Evolutionary conservation across 2,113 vertebrate species (phyloP), one percentile per base, ranked within the genome.

Genomic region (Amazona vittata): DNA sequence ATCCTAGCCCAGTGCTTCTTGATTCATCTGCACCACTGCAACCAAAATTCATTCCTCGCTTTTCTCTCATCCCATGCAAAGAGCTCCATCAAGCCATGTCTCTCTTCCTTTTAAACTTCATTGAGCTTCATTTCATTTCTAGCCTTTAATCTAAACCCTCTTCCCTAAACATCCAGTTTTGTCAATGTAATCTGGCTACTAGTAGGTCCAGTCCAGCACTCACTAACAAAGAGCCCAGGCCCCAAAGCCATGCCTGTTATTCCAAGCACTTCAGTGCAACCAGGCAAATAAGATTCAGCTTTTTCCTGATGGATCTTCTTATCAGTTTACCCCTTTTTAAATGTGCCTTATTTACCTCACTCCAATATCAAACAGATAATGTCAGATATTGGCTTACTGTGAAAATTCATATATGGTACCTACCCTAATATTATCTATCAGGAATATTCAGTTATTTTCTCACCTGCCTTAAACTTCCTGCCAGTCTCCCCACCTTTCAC

Each of bases 141-240:
- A 46, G 31, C 9, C 12, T 85, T 60, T 47, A 37, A 63, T 31
- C 21, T 59, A 76, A 76, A 67, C 46, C 22, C 19, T 43, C 9
- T 28, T 64, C 29, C 41, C 5, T 47, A 20, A 71, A 75, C 12
- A 63, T n/a, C 11, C 16, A 29, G 10, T 75, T 75, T 75, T 67
- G 35, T 7, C 64, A 35, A 3, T 2, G 25, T 16, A 52, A 19
- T 39, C 15, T 52, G 11, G 10, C 8, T 29, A 75, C 47, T 0
- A 1, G 33, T 19, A 63, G 31, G 3, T 28, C 57, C 44, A 50
- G 3, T 25, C 57, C 37, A 60, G 31, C 6, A 65, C 39, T 64
- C 0, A 0, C 11, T 15, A 57, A 35, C 11, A 46, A 67, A 81
- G 6, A 50, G 21, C 37, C 33, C 50, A 78, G 67, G 3, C 3